These are phyloP conservation scores for Nomia melanderi DNA, from an alignment of 1,140 invertebrate genomes.

Conservation along the genomic window DNA sequence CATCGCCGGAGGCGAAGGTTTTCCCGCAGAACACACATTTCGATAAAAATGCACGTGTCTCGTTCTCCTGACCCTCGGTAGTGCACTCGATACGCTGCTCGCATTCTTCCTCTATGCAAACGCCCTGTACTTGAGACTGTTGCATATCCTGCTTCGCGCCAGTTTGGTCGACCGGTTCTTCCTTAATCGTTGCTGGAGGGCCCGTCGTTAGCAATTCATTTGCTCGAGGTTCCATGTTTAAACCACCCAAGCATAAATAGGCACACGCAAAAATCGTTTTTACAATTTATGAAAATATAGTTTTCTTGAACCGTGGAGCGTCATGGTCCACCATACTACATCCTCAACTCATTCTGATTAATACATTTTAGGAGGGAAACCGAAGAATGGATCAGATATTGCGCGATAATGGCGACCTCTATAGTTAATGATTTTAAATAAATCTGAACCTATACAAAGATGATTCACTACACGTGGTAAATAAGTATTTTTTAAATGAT, in stretches of 20 bases:
- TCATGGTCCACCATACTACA: constrained; percentile 41
- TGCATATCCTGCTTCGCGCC: constrained; percentile 48
- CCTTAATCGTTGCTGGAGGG: constrained; percentile 45
- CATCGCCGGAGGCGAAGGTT: constrained; percentile 82
- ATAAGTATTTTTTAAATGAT: too few species aligned
- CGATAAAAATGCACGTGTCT: constrained; percentile 71
- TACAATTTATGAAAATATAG: constrained; percentile 45
- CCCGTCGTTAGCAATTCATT: constrained; percentile 39
- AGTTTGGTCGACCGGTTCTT: constrained; percentile 53
- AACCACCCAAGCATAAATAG: background rate
- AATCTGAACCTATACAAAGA: background rate
- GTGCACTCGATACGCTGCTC: constrained; percentile 80
- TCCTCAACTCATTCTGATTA: constrained; percentile 3
- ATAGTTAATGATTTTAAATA: background rate
- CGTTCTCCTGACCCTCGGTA: constrained; percentile 79
- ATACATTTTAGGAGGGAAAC: background rate
- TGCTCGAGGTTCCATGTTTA: constrained; percentile 46
- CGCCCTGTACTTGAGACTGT: constrained; percentile 54
- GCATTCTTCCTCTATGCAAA: constrained; percentile 65
- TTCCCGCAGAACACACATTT: constrained; percentile 88
- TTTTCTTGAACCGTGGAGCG: constrained; percentile 39
- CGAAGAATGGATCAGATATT: too few species aligned
- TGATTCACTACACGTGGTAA: too few species aligned
- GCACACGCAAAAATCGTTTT: background rate
- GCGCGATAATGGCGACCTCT: background rate